Conservation (phyloP, 2,797 vertebrate species). For the Macropodus opercularis region DNA sequence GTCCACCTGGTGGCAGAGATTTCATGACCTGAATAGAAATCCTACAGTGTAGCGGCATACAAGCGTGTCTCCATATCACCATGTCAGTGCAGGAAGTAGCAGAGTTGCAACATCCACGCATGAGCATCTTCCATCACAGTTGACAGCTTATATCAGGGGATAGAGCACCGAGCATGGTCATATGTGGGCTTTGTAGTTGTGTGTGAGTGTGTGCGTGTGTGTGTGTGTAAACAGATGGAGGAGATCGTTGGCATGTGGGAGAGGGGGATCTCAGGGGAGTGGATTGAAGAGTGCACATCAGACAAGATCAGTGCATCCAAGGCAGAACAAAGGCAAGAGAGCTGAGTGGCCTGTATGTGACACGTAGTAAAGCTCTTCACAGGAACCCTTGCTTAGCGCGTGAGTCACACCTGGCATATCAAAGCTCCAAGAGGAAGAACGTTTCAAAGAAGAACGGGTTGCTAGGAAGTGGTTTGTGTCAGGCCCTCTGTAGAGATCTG, state of each 20-base stretch:
- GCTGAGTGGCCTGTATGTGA: slow-evolving; percentile 52
- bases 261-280: slow-evolving; percentile 40
- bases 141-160: slow-evolving; percentile 52
- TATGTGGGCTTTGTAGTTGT: slow-evolving; percentile 7
- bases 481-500: slow-evolving; percentile 18
- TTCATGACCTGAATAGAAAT: slow-evolving; percentile 9
- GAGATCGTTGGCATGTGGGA: slow-evolving; percentile 21
- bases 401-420: slow-evolving; percentile 65
- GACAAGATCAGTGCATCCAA: slow-evolving; percentile 44
- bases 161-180: neutral
- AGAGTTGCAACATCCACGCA: slow-evolving; percentile 15
- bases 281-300: slow-evolving; percentile 55
- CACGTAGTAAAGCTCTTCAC: slow-evolving; percentile 46
- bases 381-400: slow-evolving; percentile 16
- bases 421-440: slow-evolving; percentile 42
- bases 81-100: neutral
- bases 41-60: slow-evolving; percentile 1
- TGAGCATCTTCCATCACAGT: slow-evolving; percentile 34
- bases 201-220: neutral
- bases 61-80: slow-evolving; percentile 1
- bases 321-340: slow-evolving; percentile 51
- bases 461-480: slow-evolving; percentile 19
- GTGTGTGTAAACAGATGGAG: slow-evolving; percentile 57
- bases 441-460: slow-evolving; percentile 46
- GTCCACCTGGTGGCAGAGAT: neutral